These are phyloP conservation scores for Setipinna tenuifilis DNA, from an alignment of 2,797 vertebrate genomes.

Conservation along the genomic window DNA sequence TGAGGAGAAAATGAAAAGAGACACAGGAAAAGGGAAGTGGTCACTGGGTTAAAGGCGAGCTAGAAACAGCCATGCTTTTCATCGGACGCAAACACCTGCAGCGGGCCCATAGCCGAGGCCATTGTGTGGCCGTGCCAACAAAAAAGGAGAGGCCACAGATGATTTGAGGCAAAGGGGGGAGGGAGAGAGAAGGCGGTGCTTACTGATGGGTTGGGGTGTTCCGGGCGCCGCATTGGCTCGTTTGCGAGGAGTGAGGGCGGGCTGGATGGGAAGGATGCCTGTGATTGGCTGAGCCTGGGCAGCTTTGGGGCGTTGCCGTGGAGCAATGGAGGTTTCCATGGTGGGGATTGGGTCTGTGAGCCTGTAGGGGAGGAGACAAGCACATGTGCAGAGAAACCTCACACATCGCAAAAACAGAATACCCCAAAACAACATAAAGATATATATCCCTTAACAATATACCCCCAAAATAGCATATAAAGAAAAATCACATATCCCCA, in stretches of 20 bases:
- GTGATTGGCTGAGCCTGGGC: slow-evolving; percentile 92
- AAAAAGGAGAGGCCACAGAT: not conserved
- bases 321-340: slow-evolving; percentile 94
- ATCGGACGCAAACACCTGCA: not conserved
- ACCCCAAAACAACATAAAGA: not conserved
- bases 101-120: not conserved
- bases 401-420: not conserved
- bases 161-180: not conserved
- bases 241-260: slow-evolving; percentile 93
- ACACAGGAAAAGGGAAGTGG: too few species aligned
- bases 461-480: too few species aligned
- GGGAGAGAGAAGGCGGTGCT: slow-evolving; percentile 19
- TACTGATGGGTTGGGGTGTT: slow-evolving; percentile 79
- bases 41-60: not conserved
- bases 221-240: slow-evolving; percentile 79
- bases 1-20: too few species aligned
- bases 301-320: slow-evolving; percentile 95
- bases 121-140: not conserved
- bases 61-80: not conserved
- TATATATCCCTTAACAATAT: too few species aligned
- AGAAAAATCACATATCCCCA: too few species aligned
- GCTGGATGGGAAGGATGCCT: slow-evolving; percentile 95
- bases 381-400: not conserved
- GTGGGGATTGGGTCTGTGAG: slow-evolving; percentile 94
- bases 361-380: slow-evolving; percentile 63